Conservation (phyloP, 2,113 vertebrate genomes). For the Rana temporaria region DNA sequence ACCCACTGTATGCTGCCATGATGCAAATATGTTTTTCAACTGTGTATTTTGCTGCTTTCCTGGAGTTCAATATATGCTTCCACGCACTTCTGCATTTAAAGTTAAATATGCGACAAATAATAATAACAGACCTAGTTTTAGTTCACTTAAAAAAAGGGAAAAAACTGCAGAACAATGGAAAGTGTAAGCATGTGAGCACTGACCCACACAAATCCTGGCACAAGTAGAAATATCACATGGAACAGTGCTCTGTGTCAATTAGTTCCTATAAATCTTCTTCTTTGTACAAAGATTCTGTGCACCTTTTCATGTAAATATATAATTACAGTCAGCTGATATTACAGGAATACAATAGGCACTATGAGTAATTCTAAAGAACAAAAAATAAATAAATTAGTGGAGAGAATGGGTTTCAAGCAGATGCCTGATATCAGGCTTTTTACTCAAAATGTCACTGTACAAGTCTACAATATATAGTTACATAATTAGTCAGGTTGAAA, state of each 20-base stretch:
- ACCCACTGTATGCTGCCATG: too few relatives aligned
- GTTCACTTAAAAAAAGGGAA: neutral
- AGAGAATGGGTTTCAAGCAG: neutral
- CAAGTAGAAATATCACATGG: neutral
- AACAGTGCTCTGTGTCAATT: conserved; percentile 10
- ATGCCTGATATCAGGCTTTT: neutral
- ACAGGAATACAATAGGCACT: conserved; percentile 20
- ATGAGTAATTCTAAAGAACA: neutral
- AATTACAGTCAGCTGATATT: conserved; percentile 25
- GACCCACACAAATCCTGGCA: neutral
- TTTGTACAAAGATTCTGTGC: neutral
- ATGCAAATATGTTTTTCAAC: too few relatives aligned
- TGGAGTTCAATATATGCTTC: too few relatives aligned
- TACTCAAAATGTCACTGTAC: conserved; percentile 2
- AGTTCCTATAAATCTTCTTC: neutral
- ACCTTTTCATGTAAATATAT: conserved; percentile 43
- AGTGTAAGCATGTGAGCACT: neutral
- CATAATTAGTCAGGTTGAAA: too few relatives aligned
- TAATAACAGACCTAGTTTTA: too few relatives aligned
- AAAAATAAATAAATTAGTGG: conserved; percentile 28
- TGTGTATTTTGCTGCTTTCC: too few relatives aligned
- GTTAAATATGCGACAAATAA: too few relatives aligned
- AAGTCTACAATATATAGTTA: too few relatives aligned
- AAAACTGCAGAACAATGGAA: neutral
- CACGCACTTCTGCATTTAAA: too few relatives aligned